Base-by-base conservation (phyloP, 2,113 vertebrate species). In the Bucco capensis region DNA sequence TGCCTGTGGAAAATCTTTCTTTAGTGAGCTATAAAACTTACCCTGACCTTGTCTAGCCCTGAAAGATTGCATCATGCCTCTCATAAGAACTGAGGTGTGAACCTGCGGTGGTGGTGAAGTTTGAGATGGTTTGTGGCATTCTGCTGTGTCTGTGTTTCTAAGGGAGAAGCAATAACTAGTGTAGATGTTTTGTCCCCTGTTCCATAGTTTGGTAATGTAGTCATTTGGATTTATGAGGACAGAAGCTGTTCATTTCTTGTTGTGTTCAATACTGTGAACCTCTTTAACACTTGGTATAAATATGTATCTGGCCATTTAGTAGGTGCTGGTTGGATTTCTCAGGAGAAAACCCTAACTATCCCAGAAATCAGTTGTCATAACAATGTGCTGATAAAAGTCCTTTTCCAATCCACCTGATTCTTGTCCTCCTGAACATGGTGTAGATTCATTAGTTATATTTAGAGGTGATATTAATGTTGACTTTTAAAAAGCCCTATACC, bases 121-220 rank as follows among this genome's bases (percentile, higher is more conserved):
- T 71, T 74, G 50, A 8, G 54, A 19, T 51, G 31, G 22, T 19
- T 62, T 0, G 1, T 3, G 6, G 9, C 0, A 2, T 40, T 49
- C 22, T 25, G 49, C 49, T 23, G 7, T 35, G 54, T 5, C 65
- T 42, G 35, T 0, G 0, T 38, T 51, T 61, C 62, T 58, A 12
- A 8, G 37, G 27, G 23, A 56, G 47, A 14, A 46, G 62, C 31
- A 8, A 2, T 19, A 4, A 3, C n/a, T 18, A 0, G 1, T 2
- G 22, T 12, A 18, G 30, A 35, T 9, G 5, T 35, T 40, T 23
- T 9, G 40, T 56, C 12, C 47, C 4, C 21, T 44, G 4, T 3
- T 25, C 44, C 0, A 1, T 25, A 3, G 9, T 54, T 33, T 18
- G 14, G 42, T 72, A 58, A 4, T 0, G 42, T 16, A 17, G 10